Percentiles rank a stretch among this genome's conserved stretches.
Conservation (phyloP, 2,113 vertebrate species). For the Sturnus vulgaris region DNA sequence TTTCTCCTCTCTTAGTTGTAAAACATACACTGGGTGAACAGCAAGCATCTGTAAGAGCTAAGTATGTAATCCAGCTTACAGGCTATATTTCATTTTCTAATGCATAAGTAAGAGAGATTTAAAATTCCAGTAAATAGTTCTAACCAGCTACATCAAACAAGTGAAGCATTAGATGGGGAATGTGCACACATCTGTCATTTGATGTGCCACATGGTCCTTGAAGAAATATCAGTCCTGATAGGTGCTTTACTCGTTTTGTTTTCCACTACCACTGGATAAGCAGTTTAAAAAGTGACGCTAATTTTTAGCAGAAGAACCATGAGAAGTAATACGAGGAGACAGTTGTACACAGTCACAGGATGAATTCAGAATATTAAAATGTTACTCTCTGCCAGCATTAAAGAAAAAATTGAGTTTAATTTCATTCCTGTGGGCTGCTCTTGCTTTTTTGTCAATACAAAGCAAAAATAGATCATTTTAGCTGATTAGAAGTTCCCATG, state of each 20-base stretch:
- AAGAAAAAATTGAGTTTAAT: background rate
- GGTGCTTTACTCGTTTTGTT: background rate
- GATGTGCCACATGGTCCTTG: background rate
- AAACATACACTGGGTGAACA: background rate
- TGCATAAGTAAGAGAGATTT: slow-evolving; percentile 36
- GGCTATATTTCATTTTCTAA: slow-evolving; percentile 29
- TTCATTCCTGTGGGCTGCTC: background rate
- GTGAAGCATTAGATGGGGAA: background rate
- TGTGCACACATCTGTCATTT: background rate
- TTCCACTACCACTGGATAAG: background rate
- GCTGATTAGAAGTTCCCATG: slow-evolving; percentile 26
- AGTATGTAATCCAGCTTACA: background rate
- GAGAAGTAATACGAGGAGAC: background rate
- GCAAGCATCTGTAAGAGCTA: background rate
- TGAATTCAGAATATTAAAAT: slow-evolving; percentile 17
- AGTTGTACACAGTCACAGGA: background rate
- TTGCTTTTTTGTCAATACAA: slow-evolving; percentile 10
- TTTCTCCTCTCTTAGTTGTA: background rate
- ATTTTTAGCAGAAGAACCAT: background rate
- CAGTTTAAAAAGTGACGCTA: slow-evolving; percentile 4
- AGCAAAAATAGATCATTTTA: slow-evolving; percentile 33
- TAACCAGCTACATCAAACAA: slow-evolving; percentile 11
- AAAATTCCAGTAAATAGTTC: slow-evolving; percentile 14
- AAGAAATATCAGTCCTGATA: background rate
- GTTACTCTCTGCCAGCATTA: background rate